phyloP scores from a whole-genome alignment of 2,888 invertebrate species.

The Operophtera brumata region DNA sequence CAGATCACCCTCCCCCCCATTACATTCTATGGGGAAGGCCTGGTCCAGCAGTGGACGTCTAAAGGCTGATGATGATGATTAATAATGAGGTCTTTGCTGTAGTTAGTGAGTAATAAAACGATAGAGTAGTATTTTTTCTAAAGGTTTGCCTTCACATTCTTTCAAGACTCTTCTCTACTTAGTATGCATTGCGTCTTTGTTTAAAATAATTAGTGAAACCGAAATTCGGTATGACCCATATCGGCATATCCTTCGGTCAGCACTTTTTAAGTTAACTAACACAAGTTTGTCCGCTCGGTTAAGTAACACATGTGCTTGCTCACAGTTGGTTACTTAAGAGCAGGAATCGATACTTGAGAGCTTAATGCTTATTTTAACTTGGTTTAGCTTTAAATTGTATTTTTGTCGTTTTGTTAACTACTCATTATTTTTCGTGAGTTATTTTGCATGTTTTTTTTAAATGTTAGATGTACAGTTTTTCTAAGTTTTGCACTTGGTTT shows the following conservation, averaged over 20 bases:
- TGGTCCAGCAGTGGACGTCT: too few relatives aligned
- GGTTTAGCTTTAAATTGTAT: not conserved
- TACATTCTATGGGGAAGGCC: too few relatives aligned
- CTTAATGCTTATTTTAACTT: constrained; percentile 17
- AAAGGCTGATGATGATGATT: too few relatives aligned
- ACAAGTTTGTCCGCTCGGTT: constrained; percentile 19
- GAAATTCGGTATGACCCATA: not conserved
- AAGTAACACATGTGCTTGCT: constrained; percentile 25
- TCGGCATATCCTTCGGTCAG: not conserved
- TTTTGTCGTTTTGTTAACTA: not conserved
- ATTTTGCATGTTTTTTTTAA: too few relatives aligned
- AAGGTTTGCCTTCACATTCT: too few relatives aligned
- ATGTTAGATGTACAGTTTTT: not conserved
- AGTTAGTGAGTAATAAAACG: too few relatives aligned
- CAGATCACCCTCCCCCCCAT: too few relatives aligned
- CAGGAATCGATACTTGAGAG: constrained; percentile 23
- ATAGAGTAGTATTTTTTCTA: too few relatives aligned
- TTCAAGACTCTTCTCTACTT: too few relatives aligned
- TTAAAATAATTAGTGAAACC: not conserved
- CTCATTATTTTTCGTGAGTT: not conserved
- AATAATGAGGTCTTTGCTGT: not conserved
- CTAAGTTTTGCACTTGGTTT: not conserved
- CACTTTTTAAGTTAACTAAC: constrained; percentile 7
- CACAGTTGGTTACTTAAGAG: constrained; percentile 20
- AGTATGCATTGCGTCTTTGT: not conserved